Conservation (phyloP, 2,113 vertebrate species). For the Erinaceus europaeus region DNA sequence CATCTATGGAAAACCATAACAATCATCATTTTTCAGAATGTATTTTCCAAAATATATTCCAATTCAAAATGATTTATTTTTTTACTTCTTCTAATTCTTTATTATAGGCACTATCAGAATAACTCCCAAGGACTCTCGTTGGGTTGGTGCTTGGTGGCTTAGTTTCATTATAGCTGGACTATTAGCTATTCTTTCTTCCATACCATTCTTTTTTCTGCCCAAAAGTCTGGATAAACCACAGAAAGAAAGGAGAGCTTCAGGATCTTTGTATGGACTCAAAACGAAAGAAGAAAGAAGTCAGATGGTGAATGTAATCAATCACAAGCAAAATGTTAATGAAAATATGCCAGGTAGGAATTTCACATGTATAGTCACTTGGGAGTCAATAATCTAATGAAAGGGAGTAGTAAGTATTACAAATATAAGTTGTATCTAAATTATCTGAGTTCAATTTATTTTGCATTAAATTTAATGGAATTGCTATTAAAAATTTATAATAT, state of each 20-base stretch:
- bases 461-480: background rate
- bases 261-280: background rate
- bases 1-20: background rate
- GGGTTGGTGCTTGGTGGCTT: conserved; percentile 98
- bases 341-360: conserved; percentile 75
- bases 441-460: background rate
- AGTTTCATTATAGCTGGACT: conserved; percentile 85
- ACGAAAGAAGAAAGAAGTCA: background rate
- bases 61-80: conserved; percentile 41
- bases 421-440: background rate
- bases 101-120: conserved; percentile 88
- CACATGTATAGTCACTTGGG: background rate
- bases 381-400: background rate
- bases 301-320: background rate
- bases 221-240: conserved; percentile 79
- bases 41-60: background rate
- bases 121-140: conserved; percentile 90
- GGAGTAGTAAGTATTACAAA: background rate
- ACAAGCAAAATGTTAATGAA: background rate
- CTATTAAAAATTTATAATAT: background rate
- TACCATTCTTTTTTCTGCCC: conserved; percentile 94
- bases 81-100: conserved; percentile 27
- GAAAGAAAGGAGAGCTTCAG: conserved; percentile 29
- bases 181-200: conserved; percentile 80
- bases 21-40: too few species aligned